Conservation (phyloP, 2,797 vertebrate species). For the Peromyscus attwateri region DNA sequence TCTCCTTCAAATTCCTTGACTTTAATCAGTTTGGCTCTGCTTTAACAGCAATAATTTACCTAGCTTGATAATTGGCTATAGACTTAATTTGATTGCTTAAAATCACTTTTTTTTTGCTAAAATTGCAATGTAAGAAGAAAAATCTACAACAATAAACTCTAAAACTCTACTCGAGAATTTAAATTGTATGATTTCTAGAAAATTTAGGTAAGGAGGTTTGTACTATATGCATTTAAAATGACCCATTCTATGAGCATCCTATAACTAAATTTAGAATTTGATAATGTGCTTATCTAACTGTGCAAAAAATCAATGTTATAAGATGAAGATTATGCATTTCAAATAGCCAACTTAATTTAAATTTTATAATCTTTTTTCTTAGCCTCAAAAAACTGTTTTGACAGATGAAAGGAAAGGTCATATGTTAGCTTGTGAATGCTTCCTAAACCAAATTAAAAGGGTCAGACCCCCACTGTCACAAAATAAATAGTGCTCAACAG, state of each 20-base stretch:
- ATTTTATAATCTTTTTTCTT: neutral
- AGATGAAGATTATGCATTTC: neutral
- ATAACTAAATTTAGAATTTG: neutral
- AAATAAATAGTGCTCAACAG: neutral
- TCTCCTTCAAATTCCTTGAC: neutral
- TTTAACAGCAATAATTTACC: neutral
- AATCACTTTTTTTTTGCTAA: neutral
- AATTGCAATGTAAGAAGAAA: neutral
- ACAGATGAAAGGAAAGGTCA: neutral
- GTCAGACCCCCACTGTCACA: neutral
- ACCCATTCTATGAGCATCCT: neutral
- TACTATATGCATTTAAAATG: neutral
- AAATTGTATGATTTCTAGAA: neutral
- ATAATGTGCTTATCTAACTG: neutral
- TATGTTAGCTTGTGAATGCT: neutral
- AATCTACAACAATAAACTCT: neutral
- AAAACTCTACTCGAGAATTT: neutral
- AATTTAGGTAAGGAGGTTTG: neutral
- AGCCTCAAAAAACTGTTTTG: neutral
- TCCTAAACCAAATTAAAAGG: neutral
- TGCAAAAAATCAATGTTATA: neutral
- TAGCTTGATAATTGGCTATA: neutral
- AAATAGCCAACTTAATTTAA: constrained; percentile 1
- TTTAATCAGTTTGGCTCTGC: neutral
- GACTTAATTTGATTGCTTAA: neutral